Evolutionary conservation across 2,113 vertebrate genomes (phyloP).

Genomic region (Solenodon paradoxus): DNA sequence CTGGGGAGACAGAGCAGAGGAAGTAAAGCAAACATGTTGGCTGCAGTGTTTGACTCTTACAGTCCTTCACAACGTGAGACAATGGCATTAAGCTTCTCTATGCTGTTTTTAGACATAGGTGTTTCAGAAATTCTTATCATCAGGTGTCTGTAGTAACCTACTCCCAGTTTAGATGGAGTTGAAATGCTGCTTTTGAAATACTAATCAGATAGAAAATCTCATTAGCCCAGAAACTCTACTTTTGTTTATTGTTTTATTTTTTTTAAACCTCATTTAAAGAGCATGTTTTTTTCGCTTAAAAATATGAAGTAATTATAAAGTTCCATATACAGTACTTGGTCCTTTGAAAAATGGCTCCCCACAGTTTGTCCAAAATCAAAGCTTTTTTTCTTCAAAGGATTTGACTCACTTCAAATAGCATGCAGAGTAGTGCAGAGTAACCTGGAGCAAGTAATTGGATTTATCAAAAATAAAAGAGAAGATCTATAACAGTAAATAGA

Average conservation of each 20-base stretch:
- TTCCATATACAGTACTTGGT: not conserved
- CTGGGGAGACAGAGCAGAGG: not conserved
- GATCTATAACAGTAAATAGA: not conserved
- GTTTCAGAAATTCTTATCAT: not conserved
- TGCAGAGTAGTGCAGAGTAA: not conserved
- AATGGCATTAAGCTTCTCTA: not conserved
- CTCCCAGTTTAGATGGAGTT: not conserved
- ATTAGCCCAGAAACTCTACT: not conserved
- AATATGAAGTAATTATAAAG: not conserved
- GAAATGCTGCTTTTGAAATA: not conserved
- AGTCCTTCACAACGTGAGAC: not conserved
- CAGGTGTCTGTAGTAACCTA: not conserved
- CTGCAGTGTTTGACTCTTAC: not conserved
- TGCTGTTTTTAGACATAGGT: not conserved
- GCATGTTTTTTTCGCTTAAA: not conserved
- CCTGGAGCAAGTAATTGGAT: not conserved
- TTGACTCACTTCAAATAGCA: not conserved
- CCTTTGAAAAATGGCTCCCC: not conserved
- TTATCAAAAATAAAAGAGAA: not conserved
- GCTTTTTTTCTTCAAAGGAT: not conserved
- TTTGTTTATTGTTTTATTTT: not conserved
- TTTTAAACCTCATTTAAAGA: not conserved
- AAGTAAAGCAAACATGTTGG: not conserved
- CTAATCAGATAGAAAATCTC: not conserved
- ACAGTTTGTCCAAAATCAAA: not conserved